These are phyloP conservation scores for Eriocheir sinensis DNA, from an alignment of 1,140 invertebrate genomes.

Conservation along the genomic window DNA sequence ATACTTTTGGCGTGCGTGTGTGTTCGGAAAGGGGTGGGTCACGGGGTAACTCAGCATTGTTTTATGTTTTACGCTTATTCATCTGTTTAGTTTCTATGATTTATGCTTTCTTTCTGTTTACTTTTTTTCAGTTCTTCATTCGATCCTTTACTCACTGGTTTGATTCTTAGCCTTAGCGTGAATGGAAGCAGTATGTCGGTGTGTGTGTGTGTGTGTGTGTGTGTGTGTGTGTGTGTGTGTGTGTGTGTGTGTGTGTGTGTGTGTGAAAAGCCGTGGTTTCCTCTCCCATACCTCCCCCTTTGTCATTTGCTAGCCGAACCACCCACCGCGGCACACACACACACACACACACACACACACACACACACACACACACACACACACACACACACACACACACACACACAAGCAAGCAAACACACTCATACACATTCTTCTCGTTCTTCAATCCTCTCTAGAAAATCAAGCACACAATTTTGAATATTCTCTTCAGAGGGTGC, in stretches of 20 bases:
- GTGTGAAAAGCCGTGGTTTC: not conserved
- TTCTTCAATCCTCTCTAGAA: not conserved
- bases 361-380: conserved; percentile 17
- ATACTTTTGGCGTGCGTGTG: too few species aligned
- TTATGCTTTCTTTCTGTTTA: not conserved
- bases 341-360: too few species aligned
- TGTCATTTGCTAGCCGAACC: not conserved
- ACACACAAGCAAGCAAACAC: not conserved
- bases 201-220: conserved; percentile 22
- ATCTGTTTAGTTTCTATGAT: too few species aligned
- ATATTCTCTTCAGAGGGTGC: too few species aligned
- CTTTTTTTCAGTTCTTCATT: too few species aligned
- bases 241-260: conserved; percentile 1
- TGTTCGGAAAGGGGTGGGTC: too few species aligned
- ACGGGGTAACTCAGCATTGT: too few species aligned
- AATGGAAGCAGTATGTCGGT: not conserved
- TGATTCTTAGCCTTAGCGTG: too few species aligned
- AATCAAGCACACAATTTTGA: not conserved
- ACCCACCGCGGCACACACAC: too few species aligned
- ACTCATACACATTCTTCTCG: not conserved
- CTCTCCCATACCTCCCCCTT: too few species aligned
- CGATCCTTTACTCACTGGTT: too few species aligned
- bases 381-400: not conserved
- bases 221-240: conserved; percentile 9
- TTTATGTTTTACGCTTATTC: too few species aligned